Evolutionary conservation across 2,797 vertebrate species (phyloP).

Genomic region (Meda fulgida): DNA sequence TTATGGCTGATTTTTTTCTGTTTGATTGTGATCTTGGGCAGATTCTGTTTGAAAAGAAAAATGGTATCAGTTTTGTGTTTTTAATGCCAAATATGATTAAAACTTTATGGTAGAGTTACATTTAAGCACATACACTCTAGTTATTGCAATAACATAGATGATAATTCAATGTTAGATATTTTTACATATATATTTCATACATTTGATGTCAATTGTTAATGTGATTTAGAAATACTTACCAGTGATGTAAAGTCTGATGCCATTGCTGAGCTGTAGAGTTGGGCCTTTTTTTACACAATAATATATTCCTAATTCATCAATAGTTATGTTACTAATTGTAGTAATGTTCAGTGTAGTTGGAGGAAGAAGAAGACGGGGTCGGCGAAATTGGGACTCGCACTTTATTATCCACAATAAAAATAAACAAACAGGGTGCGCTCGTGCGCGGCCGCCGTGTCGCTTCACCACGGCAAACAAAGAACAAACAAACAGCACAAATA

Average conservation of each 20-base stretch:
- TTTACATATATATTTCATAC: not conserved
- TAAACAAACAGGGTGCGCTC: no score
- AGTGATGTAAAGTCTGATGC: not conserved
- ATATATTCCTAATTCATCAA: slow-evolving; percentile 29
- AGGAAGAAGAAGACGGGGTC: no score
- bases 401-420: no score
- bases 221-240: not conserved
- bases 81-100: not conserved
- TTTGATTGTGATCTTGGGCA: rapidly evolving
- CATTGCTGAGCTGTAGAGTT: not conserved
- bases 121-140: not conserved
- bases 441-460: no score
- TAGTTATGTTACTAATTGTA: slow-evolving; percentile 1
- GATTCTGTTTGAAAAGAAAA: not conserved
- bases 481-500: no score
- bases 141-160: not conserved
- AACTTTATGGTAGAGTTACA: not conserved
- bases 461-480: no score
- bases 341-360: no score
- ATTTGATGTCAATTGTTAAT: not conserved
- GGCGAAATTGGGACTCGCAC: no score
- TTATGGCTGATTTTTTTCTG: not conserved
- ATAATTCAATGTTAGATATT: not conserved
- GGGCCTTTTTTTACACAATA: not conserved
- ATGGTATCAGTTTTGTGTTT: not conserved